Evolutionary conservation across 2,888 invertebrate genomes (phyloP).

Genomic region (Zootermopsis nevadensis): DNA sequence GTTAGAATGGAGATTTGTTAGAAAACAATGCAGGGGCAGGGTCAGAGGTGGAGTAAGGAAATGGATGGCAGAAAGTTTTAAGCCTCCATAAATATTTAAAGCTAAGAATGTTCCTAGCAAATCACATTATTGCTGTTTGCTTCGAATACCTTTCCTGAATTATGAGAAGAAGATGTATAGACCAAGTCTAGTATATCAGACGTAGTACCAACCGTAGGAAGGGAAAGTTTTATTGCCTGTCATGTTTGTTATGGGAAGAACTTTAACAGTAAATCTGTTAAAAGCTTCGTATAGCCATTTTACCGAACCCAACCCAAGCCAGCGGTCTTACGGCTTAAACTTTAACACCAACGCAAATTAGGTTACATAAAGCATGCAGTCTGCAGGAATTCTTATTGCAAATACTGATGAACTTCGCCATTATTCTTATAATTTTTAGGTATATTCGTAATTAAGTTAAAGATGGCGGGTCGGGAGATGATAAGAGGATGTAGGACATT

Average conservation of each 20-base stretch:
- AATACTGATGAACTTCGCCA: no score
- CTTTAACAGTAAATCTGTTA: constrained; percentile 39
- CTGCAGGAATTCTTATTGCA: neutral
- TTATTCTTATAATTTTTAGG: no score
- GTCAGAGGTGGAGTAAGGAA: neutral
- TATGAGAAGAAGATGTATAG: neutral
- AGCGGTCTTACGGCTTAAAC: constrained; percentile 41
- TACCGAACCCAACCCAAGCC: neutral
- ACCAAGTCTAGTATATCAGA: neutral
- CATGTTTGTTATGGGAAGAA: constrained; percentile 46
- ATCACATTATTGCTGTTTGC: constrained; percentile 8
- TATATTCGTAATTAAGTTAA: no score
- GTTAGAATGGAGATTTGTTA: neutral
- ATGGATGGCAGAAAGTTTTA: neutral
- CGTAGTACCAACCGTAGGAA: neutral
- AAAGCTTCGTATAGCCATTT: constrained; percentile 5
- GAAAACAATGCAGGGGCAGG: neutral
- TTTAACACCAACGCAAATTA: constrained; percentile 41
- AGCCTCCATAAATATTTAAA: constrained; percentile 20
- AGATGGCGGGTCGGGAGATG: no score
- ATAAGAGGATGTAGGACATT: no score
- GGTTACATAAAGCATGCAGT: constrained; percentile 31
- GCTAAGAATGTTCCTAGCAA: neutral
- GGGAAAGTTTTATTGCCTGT: constrained; percentile 46
- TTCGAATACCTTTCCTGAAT: neutral